A percentile compares a stretch with the other conserved stretches of the same genome.
Conservation (phyloP, 2,888 invertebrate species). For the Synanthedon andrenaeformis region DNA sequence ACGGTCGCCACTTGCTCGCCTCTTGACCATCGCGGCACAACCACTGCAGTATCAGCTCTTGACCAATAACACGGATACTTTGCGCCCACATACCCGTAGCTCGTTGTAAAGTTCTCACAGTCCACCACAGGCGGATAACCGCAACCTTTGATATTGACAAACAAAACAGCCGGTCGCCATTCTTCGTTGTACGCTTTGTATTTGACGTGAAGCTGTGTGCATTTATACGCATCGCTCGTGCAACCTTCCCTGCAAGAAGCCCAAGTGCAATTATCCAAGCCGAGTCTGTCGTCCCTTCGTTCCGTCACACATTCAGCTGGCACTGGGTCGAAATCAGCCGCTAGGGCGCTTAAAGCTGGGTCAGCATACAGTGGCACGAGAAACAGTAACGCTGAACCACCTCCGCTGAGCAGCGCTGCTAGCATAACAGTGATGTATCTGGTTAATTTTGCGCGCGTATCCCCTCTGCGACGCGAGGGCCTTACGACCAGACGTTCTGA, state of each 20-base stretch:
- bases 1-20: constrained; percentile 86
- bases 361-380: constrained; percentile 64
- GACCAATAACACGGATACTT: constrained; percentile 78
- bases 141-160: constrained; percentile 87
- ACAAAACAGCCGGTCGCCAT: constrained; percentile 73
- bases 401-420: constrained; percentile 55
- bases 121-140: constrained; percentile 84
- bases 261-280: constrained; percentile 83
- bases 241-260: constrained; percentile 85
- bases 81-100: constrained; percentile 77
- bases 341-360: constrained; percentile 71
- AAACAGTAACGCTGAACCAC: constrained; percentile 59
- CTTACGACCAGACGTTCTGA: constrained; percentile 57
- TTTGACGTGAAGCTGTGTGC: constrained; percentile 76
- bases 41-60: constrained; percentile 83
- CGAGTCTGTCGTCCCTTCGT: constrained; percentile 76
- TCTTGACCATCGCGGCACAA: constrained; percentile 85
- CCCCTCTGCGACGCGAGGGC: constrained; percentile 44
- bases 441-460: constrained; percentile 53
- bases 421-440: constrained; percentile 56
- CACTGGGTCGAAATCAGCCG: constrained; percentile 80
- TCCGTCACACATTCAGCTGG: constrained; percentile 81
- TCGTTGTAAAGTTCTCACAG: constrained; percentile 80
- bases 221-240: constrained; percentile 80
- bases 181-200: constrained; percentile 64